A percentile compares a stretch with the other conserved stretches of the same genome.
Conservation (phyloP, 2,797 vertebrate species). For the Pseudopleuronectes americanus region DNA sequence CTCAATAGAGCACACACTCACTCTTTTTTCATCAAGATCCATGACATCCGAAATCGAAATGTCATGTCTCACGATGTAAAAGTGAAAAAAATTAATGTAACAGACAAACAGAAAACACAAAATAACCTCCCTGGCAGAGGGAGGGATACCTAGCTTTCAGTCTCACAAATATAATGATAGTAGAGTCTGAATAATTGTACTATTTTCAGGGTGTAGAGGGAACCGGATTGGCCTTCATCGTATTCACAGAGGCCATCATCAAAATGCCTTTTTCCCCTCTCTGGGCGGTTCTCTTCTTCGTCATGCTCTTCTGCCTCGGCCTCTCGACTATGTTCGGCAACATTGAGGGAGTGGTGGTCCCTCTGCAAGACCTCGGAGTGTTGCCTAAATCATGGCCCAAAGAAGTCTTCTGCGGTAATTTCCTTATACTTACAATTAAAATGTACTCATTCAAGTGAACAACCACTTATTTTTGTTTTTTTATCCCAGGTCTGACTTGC, state of each 20-base stretch:
- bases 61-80: no score
- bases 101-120: no score
- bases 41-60: no score
- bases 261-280: constrained; percentile 93
- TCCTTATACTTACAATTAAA: not conserved
- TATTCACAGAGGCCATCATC: constrained; percentile 97
- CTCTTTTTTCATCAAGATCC: no score
- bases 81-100: no score
- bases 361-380: constrained; percentile 89
- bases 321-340: constrained; percentile 97
- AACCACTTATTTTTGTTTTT: constrained; percentile 5
- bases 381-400: constrained; percentile 88
- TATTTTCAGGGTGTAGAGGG: constrained; percentile 91
- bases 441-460: not conserved
- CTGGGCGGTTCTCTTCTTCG: constrained; percentile 94
- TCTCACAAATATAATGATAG: not conserved
- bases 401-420: constrained; percentile 89
- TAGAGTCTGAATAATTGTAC: not conserved
- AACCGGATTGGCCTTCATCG: constrained; percentile 95
- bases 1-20: no score
- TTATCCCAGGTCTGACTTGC: constrained; percentile 86
- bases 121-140: no score
- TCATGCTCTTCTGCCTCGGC: constrained; percentile 97
- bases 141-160: not conserved
- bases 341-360: constrained; percentile 91